Evolutionary conservation across 1,140 invertebrate genomes (phyloP), one percentile per base, ranked within the genome.

Genomic region (Cotesia chilonis): DNA sequence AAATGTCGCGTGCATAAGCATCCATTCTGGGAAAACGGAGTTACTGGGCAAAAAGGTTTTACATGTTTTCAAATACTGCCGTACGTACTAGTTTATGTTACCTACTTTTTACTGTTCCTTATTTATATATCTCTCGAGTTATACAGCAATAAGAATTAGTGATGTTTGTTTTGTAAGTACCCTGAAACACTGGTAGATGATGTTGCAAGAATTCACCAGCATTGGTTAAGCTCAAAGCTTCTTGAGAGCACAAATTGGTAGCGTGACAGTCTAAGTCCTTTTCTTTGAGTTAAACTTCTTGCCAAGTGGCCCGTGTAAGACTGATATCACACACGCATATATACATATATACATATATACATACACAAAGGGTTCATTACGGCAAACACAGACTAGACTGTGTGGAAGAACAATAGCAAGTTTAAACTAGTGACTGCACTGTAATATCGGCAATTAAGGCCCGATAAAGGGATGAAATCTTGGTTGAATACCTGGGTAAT

Each of bases 301-400:
- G 37, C 41, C 35, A 67, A 54, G 65, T 67, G 47, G 65, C 7
- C 17, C 51, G 17, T 67, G 28, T 55, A 55, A 67, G 65, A 67
- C 41, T 51, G 47, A 67, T 67, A 67, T 67, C 65, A 55, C 65
- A 67, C 47, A 35, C 65, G 36, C 52, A 51, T 38, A 64, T 5
- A 57, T n/a, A 57, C 54, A 57, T n/a, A 57, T 3, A 7, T n/a
- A 57, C 54, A 57, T n/a, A 57, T 4, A 7, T 47, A 9, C 41
- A 7, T 47, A 9, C 41, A 47, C 10, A 28, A 28, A 28, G 28
- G 28, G 28, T 28, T 28, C 28, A 28, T 47, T 47, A 47, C 41
- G 5, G 41, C 41, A 47, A 47, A 47, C 41, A 47, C 41, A 28
- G 28, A 28, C 10, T 47, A 47, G 41, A 47, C 41, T 28, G 41